A percentile compares a stretch with the other conserved stretches of the same genome.
Conservation (phyloP, 2,888 invertebrate species). For the Scrobipalpa costella region DNA sequence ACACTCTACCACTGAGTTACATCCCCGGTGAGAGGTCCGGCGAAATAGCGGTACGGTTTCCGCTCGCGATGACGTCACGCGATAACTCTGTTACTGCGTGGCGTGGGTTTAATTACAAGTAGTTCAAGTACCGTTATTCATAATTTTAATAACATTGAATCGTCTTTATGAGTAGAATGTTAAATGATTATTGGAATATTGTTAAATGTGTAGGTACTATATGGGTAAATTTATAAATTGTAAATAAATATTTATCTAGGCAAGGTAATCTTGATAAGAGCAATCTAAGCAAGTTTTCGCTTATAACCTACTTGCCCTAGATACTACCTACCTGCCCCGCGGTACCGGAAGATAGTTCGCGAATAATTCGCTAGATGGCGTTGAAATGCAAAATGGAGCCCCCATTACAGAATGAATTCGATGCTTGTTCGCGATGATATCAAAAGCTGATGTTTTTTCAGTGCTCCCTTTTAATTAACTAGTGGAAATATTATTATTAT, state of each 20-base stretch:
- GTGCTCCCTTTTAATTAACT: slow-evolving; percentile 66
- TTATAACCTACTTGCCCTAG: neutral
- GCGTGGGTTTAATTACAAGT: neutral
- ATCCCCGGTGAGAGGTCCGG: slow-evolving; percentile 45
- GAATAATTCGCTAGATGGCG: slow-evolving; percentile 56
- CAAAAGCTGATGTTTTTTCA: slow-evolving; percentile 60
- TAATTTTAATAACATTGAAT: no score
- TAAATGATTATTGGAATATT: no score
- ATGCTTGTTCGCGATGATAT: slow-evolving; percentile 38
- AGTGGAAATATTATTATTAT: slow-evolving; percentile 51
- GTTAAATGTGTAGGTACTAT: no score
- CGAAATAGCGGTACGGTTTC: slow-evolving; percentile 37
- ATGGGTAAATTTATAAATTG: no score
- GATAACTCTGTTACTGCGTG: neutral
- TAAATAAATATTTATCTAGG: no score
- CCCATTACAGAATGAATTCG: slow-evolving; percentile 38
- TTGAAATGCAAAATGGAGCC: slow-evolving; percentile 46
- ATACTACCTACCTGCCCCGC: neutral
- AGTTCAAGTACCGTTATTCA: no score
- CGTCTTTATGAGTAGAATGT: no score
- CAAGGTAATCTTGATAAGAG: no score
- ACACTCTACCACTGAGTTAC: slow-evolving; percentile 82
- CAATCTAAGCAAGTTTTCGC: no score
- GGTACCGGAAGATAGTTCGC: slow-evolving; percentile 29
- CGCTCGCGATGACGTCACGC: slow-evolving; percentile 31